A percentile compares a stretch with the other conserved stretches of the same genome.
These are phyloP conservation scores for Paraescarpia echinospica DNA, from an alignment of 1,140 invertebrate species.

Conservation along the genomic window DNA sequence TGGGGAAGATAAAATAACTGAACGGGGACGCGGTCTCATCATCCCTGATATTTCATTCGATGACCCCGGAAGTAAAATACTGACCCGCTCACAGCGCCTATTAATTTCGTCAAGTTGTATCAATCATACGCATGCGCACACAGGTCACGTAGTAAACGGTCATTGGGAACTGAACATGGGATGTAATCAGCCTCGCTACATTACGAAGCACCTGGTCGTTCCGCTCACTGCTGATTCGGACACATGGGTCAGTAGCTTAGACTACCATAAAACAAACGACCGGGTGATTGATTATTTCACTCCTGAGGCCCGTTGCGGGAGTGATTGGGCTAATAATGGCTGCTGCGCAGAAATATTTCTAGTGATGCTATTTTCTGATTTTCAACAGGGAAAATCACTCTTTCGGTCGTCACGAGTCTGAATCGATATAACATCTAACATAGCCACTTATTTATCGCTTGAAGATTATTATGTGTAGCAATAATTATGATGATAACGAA, in stretches of 20 bases:
- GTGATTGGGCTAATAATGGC: not conserved
- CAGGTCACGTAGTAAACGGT: not conserved
- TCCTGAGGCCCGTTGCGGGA: not conserved
- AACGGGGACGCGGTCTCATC: not conserved
- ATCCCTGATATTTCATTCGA: not conserved
- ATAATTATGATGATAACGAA: too few species aligned
- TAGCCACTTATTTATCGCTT: too few species aligned
- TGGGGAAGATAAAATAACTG: not conserved
- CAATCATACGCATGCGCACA: not conserved
- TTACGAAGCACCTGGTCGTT: not conserved
- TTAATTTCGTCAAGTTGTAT: not conserved
- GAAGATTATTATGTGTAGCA: too few species aligned
- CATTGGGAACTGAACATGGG: not conserved
- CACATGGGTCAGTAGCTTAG: not conserved
- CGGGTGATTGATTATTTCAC: not conserved
- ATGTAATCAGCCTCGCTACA: not conserved
- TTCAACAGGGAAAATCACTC: too few species aligned
- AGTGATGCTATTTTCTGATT: not conserved
- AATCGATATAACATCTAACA: too few species aligned
- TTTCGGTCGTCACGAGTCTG: too few species aligned
- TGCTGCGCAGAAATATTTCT: not conserved
- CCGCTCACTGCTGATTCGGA: not conserved
- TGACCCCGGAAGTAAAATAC: not conserved
- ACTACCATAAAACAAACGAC: not conserved
- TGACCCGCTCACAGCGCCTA: not conserved